Evolutionary conservation across 2,888 invertebrate genomes (phyloP), one percentile per base, ranked within the genome.

Genomic region (Pyrgus malvae): DNA sequence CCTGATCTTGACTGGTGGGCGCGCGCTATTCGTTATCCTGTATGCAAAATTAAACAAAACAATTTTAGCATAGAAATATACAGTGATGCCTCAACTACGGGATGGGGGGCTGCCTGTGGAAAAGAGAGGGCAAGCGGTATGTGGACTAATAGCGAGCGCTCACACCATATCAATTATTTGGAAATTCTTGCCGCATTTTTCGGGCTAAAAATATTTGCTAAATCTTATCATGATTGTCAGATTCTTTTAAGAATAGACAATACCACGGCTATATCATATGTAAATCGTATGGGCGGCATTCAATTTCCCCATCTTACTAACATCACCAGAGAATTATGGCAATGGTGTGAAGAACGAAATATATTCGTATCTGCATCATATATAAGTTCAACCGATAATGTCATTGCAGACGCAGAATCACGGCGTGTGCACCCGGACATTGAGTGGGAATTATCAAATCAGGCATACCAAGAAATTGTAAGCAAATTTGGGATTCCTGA

Each of bases 211-310:
- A 25, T 55, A 11, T 60, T 56, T 48, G 58, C 38, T 11, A 19
- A 37, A 37, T 37, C 19, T 37, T 37, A 11, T 37, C 11, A 19
- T n/a, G 8, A 41, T 8, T 41, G 23, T 7, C 40, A 41, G 8
- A 41, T 40, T 41, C n/a, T 41, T n/a, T 41, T 41, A 2, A 9
- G 40, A 25, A 48, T 63, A 2, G 60, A 63, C 41, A 61, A 61
- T 33, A 59, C 61, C 0, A 61, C 58, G 2, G 63, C 59, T 0
- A 59, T 61, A 1, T 50, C 54, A 9, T 60, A 60, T 31, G 45
- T 56, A 11, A 61, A 59, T 46, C 51, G 55, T 11, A 59, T 59
- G 57, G 58, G 59, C 14, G 61, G n/a, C n/a, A n/a, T n/a, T n/a
- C n/a, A n/a, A n/a, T n/a, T n/a, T n/a, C n/a, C n/a, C n/a, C n/a